Conservation (phyloP, 1,140 invertebrate genomes). For the Caenorhabditis tropicalis region DNA sequence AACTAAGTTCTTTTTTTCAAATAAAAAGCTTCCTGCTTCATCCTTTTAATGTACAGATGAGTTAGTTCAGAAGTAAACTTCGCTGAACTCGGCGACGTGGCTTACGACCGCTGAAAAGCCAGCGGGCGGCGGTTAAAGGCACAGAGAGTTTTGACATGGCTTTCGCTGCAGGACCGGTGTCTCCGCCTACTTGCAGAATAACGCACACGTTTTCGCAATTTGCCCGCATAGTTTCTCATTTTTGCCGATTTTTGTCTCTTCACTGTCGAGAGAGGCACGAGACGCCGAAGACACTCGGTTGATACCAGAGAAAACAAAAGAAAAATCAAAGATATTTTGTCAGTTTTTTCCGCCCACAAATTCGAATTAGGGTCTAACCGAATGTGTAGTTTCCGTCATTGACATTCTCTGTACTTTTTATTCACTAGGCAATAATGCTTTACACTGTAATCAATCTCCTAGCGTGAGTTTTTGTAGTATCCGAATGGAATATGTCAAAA, state of each 20-base stretch:
- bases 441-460: conserved; percentile 37
- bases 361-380: conserved; percentile 37
- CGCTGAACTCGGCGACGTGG: not conserved
- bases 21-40: no score
- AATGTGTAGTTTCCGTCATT: not conserved
- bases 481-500: no score
- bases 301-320: not conserved
- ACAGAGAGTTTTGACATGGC: not conserved
- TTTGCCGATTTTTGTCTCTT: not conserved
- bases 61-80: not conserved
- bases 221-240: not conserved
- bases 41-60: no score
- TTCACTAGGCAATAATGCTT: conserved; percentile 21
- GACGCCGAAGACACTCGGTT: conserved; percentile 8
- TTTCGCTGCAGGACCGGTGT: not conserved
- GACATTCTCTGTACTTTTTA: conserved; percentile 20
- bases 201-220: not conserved
- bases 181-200: conserved; percentile 6
- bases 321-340: conserved; percentile 23
- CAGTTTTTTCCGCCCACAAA: conserved; percentile 19
- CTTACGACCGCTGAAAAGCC: not conserved
- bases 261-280: not conserved
- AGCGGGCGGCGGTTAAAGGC: conserved; percentile 34
- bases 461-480: not conserved
- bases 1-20: no score